Evolutionary conservation across 2,888 invertebrate species (phyloP).

Genomic region (Mechanitis mazaeus): DNA sequence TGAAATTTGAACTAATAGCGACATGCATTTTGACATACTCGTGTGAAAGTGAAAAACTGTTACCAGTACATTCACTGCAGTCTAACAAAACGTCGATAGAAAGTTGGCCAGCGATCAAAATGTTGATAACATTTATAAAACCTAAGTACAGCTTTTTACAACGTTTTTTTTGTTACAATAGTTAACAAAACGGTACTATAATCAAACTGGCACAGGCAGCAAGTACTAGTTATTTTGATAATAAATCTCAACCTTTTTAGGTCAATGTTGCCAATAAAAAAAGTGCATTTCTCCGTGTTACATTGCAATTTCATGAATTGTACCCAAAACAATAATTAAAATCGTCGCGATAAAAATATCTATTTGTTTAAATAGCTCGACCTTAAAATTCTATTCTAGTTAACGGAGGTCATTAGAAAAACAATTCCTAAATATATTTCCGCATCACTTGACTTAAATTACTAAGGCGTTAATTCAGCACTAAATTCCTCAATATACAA

Average conservation of each 20-base stretch:
- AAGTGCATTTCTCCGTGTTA: not conserved
- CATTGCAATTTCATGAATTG: not conserved
- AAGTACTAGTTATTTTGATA: too few species aligned
- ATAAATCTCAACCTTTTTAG: too few species aligned
- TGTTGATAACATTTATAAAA: conserved; percentile 25
- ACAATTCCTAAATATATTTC: conserved; percentile 10
- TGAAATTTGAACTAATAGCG: not conserved
- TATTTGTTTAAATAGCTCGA: not conserved
- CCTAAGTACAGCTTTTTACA: conserved; percentile 9
- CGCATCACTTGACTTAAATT: conserved; percentile 8
- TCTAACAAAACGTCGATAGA: conserved; percentile 30
- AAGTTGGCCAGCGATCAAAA: conserved; percentile 30
- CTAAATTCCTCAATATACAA: conserved; percentile 13
- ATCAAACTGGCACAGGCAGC: conserved; percentile 2
- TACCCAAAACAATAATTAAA: not conserved
- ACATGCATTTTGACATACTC: conserved; percentile 8
- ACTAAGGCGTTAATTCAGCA: conserved; percentile 9
- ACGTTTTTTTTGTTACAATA: conserved; percentile 8
- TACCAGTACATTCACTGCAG: conserved; percentile 24
- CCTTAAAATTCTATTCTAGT: not conserved
- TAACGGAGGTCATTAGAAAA: conserved; percentile 8
- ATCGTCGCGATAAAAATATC: not conserved
- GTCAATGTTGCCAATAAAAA: too few species aligned
- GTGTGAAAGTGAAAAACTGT: conserved; percentile 33
- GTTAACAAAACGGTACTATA: conserved; percentile 9